These are phyloP conservation scores for Microctenopoma stevenorrisi DNA, from an alignment of 2,797 vertebrate species.

Conservation along the genomic window DNA sequence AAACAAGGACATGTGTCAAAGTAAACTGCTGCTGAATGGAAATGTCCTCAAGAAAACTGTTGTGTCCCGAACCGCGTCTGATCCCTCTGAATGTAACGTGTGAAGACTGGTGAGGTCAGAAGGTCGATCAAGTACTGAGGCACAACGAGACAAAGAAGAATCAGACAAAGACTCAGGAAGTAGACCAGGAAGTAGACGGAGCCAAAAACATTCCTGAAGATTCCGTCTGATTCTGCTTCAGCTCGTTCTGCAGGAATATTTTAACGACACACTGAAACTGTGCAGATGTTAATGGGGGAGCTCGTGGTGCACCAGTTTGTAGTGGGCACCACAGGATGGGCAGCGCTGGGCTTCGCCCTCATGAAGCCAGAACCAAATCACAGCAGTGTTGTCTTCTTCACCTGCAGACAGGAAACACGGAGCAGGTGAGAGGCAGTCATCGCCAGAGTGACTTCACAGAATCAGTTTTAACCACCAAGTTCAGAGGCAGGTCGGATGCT, in stretches of 20 bases:
- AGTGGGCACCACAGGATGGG: constrained; percentile 90
- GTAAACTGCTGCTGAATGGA: constrained; percentile 70
- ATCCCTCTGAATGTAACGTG: constrained; percentile 41
- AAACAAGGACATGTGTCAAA: constrained; percentile 42
- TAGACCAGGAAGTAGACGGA: constrained; percentile 27
- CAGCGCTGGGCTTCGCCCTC: constrained; percentile 90
- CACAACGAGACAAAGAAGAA: constrained; percentile 18
- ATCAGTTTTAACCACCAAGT: no score
- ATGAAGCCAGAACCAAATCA: constrained; percentile 94
- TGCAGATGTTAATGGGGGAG: constrained; percentile 80
- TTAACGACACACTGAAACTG: constrained; percentile 4
- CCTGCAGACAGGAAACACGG: constrained; percentile 74
- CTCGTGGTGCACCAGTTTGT: constrained; percentile 87
- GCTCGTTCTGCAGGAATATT: constrained; percentile 34
- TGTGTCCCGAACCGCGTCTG: constrained; percentile 59
- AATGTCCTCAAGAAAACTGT: constrained; percentile 47
- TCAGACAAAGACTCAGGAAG: neutral
- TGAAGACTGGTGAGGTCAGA: constrained; percentile 57
- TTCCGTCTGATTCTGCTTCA: neutral
- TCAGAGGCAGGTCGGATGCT: no score
- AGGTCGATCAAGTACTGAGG: constrained; percentile 39
- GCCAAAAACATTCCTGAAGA: neutral
- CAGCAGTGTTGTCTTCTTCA: constrained; percentile 90
- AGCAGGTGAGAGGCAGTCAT: neutral
- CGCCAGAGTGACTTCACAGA: no score